Evolutionary conservation across 2,113 vertebrate genomes (phyloP).

Genomic region (Ailurus styani): DNA sequence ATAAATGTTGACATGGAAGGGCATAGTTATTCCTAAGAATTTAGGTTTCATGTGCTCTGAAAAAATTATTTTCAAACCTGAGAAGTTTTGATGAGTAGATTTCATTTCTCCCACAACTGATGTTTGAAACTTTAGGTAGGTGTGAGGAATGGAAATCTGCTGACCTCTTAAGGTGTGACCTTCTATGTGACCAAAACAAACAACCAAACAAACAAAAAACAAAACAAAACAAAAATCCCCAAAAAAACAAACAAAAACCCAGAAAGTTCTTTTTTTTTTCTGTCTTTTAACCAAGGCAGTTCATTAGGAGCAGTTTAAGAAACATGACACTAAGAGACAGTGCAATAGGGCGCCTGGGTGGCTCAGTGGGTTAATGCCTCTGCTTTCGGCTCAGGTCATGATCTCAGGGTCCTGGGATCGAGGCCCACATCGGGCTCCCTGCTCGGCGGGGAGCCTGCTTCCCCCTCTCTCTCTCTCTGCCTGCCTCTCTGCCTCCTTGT

Average conservation of each 20-base stretch:
- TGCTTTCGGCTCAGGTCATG: no score
- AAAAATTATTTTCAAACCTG: constrained; percentile 26
- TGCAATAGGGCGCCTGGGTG: no score
- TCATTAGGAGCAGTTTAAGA: constrained; percentile 24
- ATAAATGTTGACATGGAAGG: neutral
- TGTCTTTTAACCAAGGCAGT: neutral
- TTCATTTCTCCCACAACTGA: neutral
- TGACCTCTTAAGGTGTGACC: neutral
- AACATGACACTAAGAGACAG: neutral
- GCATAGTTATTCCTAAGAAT: neutral
- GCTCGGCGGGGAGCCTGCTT: no score
- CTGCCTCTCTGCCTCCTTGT: no score
- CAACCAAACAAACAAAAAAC: no score
- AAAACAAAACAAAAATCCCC: no score
- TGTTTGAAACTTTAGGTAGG: neutral
- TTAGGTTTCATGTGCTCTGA: neutral
- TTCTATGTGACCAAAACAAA: neutral
- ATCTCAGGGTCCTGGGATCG: no score
- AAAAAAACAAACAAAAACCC: neutral
- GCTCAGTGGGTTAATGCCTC: no score
- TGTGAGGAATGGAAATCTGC: neutral
- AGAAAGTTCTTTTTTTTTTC: neutral
- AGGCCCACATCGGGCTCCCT: no score
- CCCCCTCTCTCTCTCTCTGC: no score
- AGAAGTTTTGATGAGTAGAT: constrained; percentile 10